Evolutionary conservation across 1,140 invertebrate genomes (phyloP).

Genomic region (Neuroterus valhalla): DNA sequence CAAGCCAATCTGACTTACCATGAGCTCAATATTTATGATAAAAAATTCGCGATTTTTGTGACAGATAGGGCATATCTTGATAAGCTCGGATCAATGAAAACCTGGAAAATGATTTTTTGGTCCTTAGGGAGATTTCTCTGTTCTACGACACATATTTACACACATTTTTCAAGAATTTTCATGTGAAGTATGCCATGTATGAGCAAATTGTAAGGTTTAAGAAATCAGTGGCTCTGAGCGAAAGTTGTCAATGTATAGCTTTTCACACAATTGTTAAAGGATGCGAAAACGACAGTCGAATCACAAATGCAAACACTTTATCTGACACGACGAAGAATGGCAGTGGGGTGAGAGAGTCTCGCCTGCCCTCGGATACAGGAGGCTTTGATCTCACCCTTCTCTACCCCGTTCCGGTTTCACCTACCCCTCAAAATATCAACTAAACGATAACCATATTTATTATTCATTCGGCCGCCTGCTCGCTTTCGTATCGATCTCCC

Average conservation of each 20-base stretch:
- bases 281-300: constrained; percentile 48
- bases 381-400: constrained; percentile 64
- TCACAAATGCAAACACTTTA: constrained; percentile 62
- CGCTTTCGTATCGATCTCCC: constrained; percentile 54
- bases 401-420: constrained; percentile 52
- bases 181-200: no score
- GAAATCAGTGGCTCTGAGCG: neutral
- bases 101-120: no score
- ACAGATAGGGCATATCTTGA: no score
- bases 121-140: no score
- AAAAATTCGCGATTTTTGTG: no score
- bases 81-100: no score
- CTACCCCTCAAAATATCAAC: constrained; percentile 70
- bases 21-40: no score
- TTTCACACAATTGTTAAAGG: constrained; percentile 32
- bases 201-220: neutral
- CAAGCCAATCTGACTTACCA: no score
- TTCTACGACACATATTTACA: no score
- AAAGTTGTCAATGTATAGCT: neutral
- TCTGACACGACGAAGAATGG: constrained; percentile 59
- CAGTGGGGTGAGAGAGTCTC: constrained; percentile 55
- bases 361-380: constrained; percentile 48
- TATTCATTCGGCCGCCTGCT: constrained; percentile 69
- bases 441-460: constrained; percentile 74
- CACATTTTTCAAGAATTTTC: no score